phyloP scores from a whole-genome alignment of 2,888 invertebrate genomes.

The Melitaea athalia region DNA sequence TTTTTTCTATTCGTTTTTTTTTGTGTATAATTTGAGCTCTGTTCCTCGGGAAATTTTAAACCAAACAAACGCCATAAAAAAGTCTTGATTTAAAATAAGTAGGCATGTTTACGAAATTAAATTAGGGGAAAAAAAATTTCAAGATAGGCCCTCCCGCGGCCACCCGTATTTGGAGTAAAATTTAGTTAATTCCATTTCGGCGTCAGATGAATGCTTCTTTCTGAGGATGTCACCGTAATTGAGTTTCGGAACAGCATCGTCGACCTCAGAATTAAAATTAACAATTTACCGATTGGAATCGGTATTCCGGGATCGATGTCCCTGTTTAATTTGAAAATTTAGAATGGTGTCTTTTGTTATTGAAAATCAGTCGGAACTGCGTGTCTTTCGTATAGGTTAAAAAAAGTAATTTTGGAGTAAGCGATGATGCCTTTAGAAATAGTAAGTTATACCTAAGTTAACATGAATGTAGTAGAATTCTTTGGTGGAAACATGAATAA shows the following conservation, averaged over 20 bases:
- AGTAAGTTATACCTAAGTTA: no score
- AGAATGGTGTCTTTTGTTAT: neutral
- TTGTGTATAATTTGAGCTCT: no score
- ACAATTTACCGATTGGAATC: constrained; percentile 60
- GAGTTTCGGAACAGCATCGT: constrained; percentile 56
- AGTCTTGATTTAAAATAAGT: neutral
- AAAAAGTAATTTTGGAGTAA: no score
- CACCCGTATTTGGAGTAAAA: constrained; percentile 32
- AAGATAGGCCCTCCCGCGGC: constrained; percentile 22
- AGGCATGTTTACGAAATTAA: constrained; percentile 4
- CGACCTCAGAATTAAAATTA: constrained; percentile 62
- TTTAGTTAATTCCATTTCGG: constrained; percentile 42
- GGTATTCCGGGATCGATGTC: constrained; percentile 35
- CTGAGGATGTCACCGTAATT: constrained; percentile 64
- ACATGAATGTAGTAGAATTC: no score
- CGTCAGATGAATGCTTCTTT: constrained; percentile 56
- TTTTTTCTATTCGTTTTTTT: neutral
- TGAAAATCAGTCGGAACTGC: neutral
- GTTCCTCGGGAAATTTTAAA: neutral
- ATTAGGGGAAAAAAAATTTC: constrained; percentile 26
- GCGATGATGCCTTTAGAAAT: no score
- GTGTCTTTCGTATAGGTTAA: no score
- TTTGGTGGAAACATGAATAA: no score
- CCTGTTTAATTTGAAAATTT: constrained; percentile 28
- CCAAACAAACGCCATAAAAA: neutral